Evolutionary conservation across 2,888 invertebrate species (phyloP), one percentile per base, ranked within the genome.

Genomic region (Diachrysia chrysitis): DNA sequence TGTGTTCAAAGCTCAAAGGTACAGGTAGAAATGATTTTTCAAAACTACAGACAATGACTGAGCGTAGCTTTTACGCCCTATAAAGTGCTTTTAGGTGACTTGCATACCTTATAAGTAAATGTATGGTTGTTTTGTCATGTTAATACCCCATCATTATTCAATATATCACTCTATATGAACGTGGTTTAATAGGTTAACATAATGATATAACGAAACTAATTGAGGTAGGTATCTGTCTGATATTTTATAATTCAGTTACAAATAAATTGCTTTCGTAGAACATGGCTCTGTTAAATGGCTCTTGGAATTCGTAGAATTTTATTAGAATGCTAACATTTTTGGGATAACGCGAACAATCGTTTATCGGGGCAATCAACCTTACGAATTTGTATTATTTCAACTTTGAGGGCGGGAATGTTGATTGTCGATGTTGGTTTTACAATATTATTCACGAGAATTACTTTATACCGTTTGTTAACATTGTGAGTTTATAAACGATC

Each of bases 1-100:
- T n/a, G 42, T 42, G 16, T 42, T n/a, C n/a, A n/a, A n/a, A n/a
- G n/a, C n/a, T n/a, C n/a, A 42, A n/a, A 42, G 7, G 42, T 42
- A 42, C 42, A n/a, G n/a, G 42, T 4, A 5, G 42, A 42, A n/a
- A 5, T 42, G 42, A n/a, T 42, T 42, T 25, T n/a, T n/a, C 42
- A 42, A n/a, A n/a, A n/a, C n/a, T n/a, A 42, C 42, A 42, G 42
- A 42, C 42, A 42, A 42, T 42, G 42, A 4, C n/a, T 42, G 42
- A n/a, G 42, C 42, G 42, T 42, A 42, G 42, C n/a, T 42, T 42
- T 42, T 42, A 42, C 42, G n/a, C 42, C 42, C n/a, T 42, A n/a
- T n/a, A 42, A 42, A 16, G n/a, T n/a, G 42, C 42, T 42, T 42
- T 42, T 42, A 42, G 42, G 42, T 42, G 42, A 42, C 42, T 42